These are phyloP conservation scores for Pediacus dermestoides DNA, from an alignment of 2,888 invertebrate species.

Conservation along the genomic window DNA sequence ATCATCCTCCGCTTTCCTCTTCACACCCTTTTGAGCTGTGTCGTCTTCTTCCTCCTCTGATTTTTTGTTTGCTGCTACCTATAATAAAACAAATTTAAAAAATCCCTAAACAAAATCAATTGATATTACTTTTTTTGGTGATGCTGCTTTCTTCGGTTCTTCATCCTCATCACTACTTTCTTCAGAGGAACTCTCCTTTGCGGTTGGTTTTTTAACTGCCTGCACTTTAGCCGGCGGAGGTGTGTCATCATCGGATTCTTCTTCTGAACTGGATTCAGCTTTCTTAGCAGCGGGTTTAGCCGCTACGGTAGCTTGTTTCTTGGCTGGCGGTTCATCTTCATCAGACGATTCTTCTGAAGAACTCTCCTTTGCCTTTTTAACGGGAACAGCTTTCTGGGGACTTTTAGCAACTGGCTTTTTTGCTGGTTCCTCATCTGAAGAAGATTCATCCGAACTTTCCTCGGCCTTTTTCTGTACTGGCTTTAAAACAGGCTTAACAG, in stretches of 20 bases:
- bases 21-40: conserved; percentile 33
- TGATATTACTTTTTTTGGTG: conserved; percentile 27
- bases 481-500: neutral
- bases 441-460: conserved; percentile 28
- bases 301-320: conserved; percentile 20
- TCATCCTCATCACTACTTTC: conserved; percentile 34
- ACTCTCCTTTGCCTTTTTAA: no score
- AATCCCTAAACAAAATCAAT: conserved; percentile 31
- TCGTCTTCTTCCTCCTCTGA: no score
- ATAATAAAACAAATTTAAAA: conserved; percentile 13
- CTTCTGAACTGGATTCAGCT: conserved; percentile 26
- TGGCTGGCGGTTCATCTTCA: conserved; percentile 40
- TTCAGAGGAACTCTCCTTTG: conserved; percentile 39
- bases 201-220: conserved; percentile 18
- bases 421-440: conserved; percentile 34
- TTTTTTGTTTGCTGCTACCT: conserved; percentile 44
- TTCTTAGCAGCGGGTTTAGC: conserved; percentile 23
- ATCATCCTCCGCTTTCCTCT: conserved; percentile 47
- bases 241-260: conserved; percentile 33
- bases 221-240: conserved; percentile 31
- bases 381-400: no score
- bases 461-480: conserved; percentile 18
- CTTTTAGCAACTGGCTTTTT: no score
- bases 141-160: conserved; percentile 28
- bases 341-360: conserved; percentile 49